Percentiles rank a stretch among this genome's conserved stretches.
These are phyloP conservation scores for Astyanax mexicanus DNA, from an alignment of 2,797 vertebrate species.

Conservation along the genomic window DNA sequence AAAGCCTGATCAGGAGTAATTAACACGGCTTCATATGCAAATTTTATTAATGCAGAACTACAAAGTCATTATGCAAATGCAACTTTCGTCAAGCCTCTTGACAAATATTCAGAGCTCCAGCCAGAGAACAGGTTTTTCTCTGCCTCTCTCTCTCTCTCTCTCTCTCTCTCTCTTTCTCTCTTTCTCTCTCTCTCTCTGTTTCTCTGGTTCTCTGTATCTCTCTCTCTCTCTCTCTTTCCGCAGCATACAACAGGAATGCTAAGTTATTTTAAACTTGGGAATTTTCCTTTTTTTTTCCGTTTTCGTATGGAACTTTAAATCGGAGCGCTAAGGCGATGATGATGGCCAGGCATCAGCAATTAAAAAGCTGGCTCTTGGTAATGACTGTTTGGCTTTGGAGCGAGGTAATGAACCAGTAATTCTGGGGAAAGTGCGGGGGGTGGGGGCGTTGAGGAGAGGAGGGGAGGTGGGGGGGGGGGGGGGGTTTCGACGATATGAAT, in stretches of 20 bases:
- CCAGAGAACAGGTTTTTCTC: slow-evolving; percentile 87
- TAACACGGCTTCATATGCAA: slow-evolving; percentile 99
- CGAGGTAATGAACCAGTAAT: slow-evolving; percentile 99
- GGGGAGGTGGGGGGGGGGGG: background rate
- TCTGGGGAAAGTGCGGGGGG: slow-evolving; percentile 75
- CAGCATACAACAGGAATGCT: slow-evolving; percentile 84
- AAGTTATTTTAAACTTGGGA: slow-evolving; percentile 84
- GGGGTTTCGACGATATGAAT: slow-evolving; percentile 91
- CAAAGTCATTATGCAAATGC: slow-evolving; percentile 99
- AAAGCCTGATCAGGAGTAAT: slow-evolving; percentile 99
- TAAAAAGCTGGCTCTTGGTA: slow-evolving; percentile 80
- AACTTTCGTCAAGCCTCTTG: slow-evolving; percentile 98
- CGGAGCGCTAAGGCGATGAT: slow-evolving; percentile 67
- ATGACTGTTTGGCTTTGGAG: slow-evolving; percentile 95
- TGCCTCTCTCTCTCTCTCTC: slow-evolving; percentile 58
- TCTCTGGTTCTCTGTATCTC: slow-evolving; percentile 33
- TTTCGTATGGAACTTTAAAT: slow-evolving; percentile 69
- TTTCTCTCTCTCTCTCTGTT: slow-evolving; percentile 56
- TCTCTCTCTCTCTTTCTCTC: slow-evolving; percentile 45
- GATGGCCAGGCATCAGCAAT: slow-evolving; percentile 74
- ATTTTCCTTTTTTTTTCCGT: slow-evolving; percentile 65
- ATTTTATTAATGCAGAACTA: slow-evolving; percentile 99
- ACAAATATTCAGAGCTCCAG: slow-evolving; percentile 98
- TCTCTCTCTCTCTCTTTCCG: slow-evolving; percentile 31
- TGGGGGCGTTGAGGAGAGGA: slow-evolving; percentile 64